Conservation (phyloP, 2,113 vertebrate species). For the Oncorhynchus mykiss region DNA sequence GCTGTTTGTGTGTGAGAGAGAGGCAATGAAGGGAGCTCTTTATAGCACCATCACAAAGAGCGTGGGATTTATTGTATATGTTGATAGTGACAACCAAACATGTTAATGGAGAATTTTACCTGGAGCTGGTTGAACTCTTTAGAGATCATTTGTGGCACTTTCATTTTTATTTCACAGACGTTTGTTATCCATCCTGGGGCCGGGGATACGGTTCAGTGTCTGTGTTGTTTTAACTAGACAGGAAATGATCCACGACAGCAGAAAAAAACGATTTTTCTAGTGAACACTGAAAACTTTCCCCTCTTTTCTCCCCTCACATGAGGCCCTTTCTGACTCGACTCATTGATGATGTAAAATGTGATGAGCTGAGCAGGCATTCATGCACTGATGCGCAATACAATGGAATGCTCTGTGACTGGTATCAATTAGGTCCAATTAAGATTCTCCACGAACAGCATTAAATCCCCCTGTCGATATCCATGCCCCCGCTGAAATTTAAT, state of each 20-base stretch:
- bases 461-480: too few species aligned
- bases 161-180: background rate
- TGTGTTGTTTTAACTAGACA: constrained; percentile 46
- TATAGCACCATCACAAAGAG: too few species aligned
- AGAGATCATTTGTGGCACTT: too few species aligned
- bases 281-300: constrained; percentile 7
- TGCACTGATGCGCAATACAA: background rate
- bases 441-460: background rate
- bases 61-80: too few species aligned
- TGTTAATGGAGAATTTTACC: too few species aligned
- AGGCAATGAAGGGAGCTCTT: too few species aligned
- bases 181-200: background rate
- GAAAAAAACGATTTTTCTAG: constrained; percentile 16
- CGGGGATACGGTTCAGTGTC: background rate
- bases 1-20: too few species aligned
- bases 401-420: background rate
- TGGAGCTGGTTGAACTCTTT: too few species aligned
- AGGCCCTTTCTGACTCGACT: background rate
- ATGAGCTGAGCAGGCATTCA: constrained; percentile 5
- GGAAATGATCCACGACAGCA: constrained; percentile 13
- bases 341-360: background rate
- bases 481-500: too few species aligned
- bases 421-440: background rate
- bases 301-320: background rate
- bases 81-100: too few species aligned